Base-by-base conservation (phyloP, 2,888 invertebrate genomes). In the Eubasilissa splendida region DNA sequence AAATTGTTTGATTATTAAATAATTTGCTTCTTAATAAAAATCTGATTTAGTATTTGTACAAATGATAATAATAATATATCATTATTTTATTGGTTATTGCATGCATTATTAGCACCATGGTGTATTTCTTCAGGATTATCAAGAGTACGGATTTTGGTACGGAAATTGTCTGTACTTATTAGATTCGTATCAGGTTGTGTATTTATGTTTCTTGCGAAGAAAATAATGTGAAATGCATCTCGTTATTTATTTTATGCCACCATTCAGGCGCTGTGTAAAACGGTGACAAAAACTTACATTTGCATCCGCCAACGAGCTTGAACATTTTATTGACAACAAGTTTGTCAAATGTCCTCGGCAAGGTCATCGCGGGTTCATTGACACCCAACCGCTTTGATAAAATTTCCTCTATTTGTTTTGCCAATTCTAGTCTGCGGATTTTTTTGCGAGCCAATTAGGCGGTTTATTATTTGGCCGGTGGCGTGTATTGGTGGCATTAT, bases 391-490 rank as follows among this genome's bases (percentile, higher is more conserved):
- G 7, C 33, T 33, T 63, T 63, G 31, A 42, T 12, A 63, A 31
- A 63, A 52, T 53, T 9, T 70, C 53, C 53, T 14, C n/a, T 8
- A 22, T 70, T 22, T 42, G n/a, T 53, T 33, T 53, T 70, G 50
- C 54, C 70, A 11, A 70, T 53, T 11, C 58, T 56, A 73, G 31
- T 33, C 56, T 73, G 56, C 8, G 12, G 58, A 14, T 50, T 31
- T 77, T 77, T 58, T 68, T 68, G 77, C 77, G 42, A 22, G 42
- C 66, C 66, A 31, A 76, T 76, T 76, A 76, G 76, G 31, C n/a
- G 56, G 42, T 77, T 68, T 77, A 77, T 77, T 77, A 68, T 66
- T 42, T 56, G 66, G 77, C n/a, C 22, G 22, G 14, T 54, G 52
- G 70, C 52, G 42, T 42, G 42, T 42, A 42, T 42, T 2, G 42